Evolutionary conservation across 2,113 vertebrate species (phyloP).

Genomic region (Elephantulus edwardii): DNA sequence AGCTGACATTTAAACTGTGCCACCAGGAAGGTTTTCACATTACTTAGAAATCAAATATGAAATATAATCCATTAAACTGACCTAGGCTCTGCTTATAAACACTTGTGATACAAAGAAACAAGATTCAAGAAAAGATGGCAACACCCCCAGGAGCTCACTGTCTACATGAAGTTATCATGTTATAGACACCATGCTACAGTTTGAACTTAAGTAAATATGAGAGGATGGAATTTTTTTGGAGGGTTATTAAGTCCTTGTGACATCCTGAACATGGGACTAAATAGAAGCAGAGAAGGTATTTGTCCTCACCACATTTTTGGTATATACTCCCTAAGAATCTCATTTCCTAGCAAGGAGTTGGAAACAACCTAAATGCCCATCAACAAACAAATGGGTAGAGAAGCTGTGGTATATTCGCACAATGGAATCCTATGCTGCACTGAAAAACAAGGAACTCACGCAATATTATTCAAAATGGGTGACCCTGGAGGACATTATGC

Average conservation of each 20-base stretch:
- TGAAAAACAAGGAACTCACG: no score
- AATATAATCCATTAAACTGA: background rate
- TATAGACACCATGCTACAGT: no score
- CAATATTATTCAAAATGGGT: no score
- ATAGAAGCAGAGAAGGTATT: background rate
- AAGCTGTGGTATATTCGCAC: no score
- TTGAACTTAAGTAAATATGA: slow-evolving; percentile 7
- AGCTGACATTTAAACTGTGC: background rate
- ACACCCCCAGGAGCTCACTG: background rate
- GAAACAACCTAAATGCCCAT: no score
- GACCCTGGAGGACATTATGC: no score
- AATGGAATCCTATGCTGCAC: no score
- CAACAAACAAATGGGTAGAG: no score
- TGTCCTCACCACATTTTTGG: background rate
- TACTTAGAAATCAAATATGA: slow-evolving; percentile 29
- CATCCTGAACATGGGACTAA: background rate
- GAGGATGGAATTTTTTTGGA: background rate
- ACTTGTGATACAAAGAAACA: background rate
- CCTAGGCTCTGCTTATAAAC: background rate
- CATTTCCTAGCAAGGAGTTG: no score
- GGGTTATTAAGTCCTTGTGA: slow-evolving; percentile 6
- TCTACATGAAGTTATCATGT: slow-evolving; percentile 3
- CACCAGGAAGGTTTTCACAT: background rate
- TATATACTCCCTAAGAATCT: background rate
- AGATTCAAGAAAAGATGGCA: background rate